A percentile compares a stretch with the other conserved stretches of the same genome.
These are phyloP conservation scores for Zosterops lateralis DNA, from an alignment of 2,113 vertebrate genomes.

Conservation along the genomic window DNA sequence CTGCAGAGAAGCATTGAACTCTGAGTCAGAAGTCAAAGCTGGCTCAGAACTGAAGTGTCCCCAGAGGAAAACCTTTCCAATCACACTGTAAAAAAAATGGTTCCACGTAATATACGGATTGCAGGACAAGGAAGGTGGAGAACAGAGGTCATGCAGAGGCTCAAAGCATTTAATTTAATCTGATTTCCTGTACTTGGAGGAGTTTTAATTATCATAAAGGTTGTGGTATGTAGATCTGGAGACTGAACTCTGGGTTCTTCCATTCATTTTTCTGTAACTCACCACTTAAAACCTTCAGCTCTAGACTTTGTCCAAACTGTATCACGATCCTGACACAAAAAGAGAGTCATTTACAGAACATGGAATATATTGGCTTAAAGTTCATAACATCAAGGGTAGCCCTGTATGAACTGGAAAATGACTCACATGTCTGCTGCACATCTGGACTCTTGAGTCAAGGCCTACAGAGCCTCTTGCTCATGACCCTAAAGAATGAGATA, in stretches of 20 bases:
- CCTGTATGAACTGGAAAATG: background rate
- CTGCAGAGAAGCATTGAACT: rapidly evolving
- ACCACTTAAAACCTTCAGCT: background rate
- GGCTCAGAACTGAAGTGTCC: background rate
- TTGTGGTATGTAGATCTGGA: background rate
- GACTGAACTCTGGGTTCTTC: background rate
- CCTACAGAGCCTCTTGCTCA: background rate
- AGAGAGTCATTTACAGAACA: background rate
- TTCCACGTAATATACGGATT: background rate
- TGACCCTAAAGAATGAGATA: background rate
- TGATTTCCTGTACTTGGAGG: background rate
- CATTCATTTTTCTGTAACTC: background rate
- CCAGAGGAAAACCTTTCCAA: background rate
- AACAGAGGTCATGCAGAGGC: background rate
- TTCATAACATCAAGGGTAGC: background rate
- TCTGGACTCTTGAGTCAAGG: background rate
- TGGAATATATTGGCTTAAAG: background rate
- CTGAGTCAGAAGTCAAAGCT: background rate
- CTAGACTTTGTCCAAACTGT: background rate
- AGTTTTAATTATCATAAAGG: background rate
- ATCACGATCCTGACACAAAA: background rate
- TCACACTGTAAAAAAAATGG: background rate
- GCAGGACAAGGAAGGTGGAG: background rate
- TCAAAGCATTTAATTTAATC: background rate
- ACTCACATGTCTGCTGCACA: background rate